phyloP scores from a whole-genome alignment of 2,888 invertebrate genomes.

The Hyposoter dolosus region DNA sequence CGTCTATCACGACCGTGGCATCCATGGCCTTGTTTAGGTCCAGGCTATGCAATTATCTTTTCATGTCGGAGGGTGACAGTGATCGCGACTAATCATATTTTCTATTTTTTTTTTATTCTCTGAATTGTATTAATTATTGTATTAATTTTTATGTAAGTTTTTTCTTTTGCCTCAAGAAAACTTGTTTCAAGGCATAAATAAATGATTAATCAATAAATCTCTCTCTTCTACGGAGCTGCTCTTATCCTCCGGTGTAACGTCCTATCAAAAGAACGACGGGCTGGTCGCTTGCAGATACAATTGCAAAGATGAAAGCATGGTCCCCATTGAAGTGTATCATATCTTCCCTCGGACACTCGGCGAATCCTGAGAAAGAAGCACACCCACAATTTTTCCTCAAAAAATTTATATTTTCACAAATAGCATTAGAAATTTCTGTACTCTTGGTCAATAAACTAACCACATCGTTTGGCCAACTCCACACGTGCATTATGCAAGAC shows the following conservation, averaged over 20 bases:
- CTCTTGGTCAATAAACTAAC: neutral
- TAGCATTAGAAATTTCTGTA: neutral
- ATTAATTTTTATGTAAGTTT: neutral
- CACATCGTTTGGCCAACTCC: neutral
- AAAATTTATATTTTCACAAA: neutral
- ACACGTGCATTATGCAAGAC: neutral
- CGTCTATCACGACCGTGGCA: too few relatives aligned
- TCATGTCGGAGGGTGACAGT: too few relatives aligned
- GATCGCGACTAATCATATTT: too few relatives aligned
- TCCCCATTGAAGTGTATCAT: neutral
- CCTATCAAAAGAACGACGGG: neutral
- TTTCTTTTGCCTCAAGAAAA: too few relatives aligned
- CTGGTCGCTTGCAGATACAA: neutral
- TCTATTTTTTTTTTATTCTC: too few relatives aligned
- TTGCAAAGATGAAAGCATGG: slow-evolving; percentile 2
- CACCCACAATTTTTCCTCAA: neutral
- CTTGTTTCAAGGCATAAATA: too few relatives aligned
- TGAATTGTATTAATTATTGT: too few relatives aligned
- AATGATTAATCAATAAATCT: neutral
- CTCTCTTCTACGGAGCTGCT: neutral
- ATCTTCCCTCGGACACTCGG: neutral
- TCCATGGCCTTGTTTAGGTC: too few relatives aligned
- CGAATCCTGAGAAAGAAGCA: neutral
- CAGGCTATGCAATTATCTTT: too few relatives aligned
- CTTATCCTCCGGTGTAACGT: neutral